A percentile compares a stretch with the other conserved stretches of the same genome.
Evolutionary conservation across 2,797 vertebrate species (phyloP).

Genomic region (Selene dorsalis): DNA sequence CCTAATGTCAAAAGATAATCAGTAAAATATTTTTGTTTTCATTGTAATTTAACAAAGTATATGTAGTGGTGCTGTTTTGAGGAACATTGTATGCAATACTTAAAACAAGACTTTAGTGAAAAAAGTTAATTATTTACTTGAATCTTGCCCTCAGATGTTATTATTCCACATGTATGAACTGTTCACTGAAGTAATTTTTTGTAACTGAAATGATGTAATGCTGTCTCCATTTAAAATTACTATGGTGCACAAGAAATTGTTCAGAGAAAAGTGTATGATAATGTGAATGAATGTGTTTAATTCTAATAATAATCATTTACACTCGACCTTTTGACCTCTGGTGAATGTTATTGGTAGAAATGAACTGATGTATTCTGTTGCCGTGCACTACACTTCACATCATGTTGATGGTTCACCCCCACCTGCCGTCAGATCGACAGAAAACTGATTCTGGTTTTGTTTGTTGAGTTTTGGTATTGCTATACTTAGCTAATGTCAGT

Average conservation of each 20-base stretch:
- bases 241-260: neutral
- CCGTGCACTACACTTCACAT: neutral
- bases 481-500: too few species aligned
- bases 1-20: too few species aligned
- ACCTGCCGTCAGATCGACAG: neutral
- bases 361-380: neutral
- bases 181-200: neutral
- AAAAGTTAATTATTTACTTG: slow-evolving; percentile 16
- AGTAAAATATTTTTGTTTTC: too few species aligned
- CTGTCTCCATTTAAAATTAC: slow-evolving; percentile 26
- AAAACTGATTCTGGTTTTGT: slow-evolving; percentile 1
- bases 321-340: slow-evolving; percentile 10
- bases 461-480: neutral
- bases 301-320: slow-evolving; percentile 17
- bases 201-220: neutral
- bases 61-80: neutral
- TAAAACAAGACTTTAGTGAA: neutral
- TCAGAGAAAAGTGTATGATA: neutral
- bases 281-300: slow-evolving; percentile 3
- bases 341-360: slow-evolving; percentile 11
- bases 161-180: slow-evolving; percentile 6
- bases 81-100: neutral
- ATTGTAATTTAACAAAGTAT: neutral
- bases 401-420: slow-evolving; percentile 14
- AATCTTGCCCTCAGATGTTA: slow-evolving; percentile 11